These are phyloP conservation scores for Apamea epomidion DNA, from an alignment of 2,888 invertebrate genomes.

Conservation along the genomic window DNA sequence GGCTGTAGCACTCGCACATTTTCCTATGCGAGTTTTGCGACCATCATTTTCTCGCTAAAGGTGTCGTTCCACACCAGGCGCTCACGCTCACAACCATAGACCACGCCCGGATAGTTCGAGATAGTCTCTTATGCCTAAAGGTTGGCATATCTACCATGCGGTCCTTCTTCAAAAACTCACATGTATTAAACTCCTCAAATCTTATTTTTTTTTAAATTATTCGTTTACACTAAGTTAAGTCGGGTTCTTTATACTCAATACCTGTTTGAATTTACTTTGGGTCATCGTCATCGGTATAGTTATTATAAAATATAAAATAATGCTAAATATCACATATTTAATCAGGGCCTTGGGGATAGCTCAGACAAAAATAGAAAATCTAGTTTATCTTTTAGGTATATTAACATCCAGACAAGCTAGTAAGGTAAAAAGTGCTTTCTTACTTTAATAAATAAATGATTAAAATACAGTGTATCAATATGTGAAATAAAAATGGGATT, in stretches of 20 bases:
- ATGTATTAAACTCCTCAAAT: background rate
- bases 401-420: background rate
- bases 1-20: background rate
- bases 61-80: background rate
- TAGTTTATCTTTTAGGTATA: background rate
- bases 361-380: conserved; percentile 1
- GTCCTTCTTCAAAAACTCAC: background rate
- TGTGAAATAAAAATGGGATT: conserved; percentile 27
- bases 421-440: background rate
- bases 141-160: background rate
- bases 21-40: background rate
- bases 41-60: too few species aligned
- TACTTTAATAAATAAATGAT: background rate
- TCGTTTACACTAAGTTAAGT: background rate
- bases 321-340: conserved; percentile 10
- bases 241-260: background rate
- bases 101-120: background rate
- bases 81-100: background rate
- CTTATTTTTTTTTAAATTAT: background rate
- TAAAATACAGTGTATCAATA: conserved; percentile 35
- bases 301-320: conserved; percentile 8
- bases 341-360: background rate
- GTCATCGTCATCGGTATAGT: background rate
- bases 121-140: background rate
- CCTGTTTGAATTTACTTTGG: background rate